A percentile compares a stretch with the other conserved stretches of the same genome.
These are phyloP conservation scores for Epistrophella euchroma DNA, from an alignment of 2,888 invertebrate species.

Conservation along the genomic window DNA sequence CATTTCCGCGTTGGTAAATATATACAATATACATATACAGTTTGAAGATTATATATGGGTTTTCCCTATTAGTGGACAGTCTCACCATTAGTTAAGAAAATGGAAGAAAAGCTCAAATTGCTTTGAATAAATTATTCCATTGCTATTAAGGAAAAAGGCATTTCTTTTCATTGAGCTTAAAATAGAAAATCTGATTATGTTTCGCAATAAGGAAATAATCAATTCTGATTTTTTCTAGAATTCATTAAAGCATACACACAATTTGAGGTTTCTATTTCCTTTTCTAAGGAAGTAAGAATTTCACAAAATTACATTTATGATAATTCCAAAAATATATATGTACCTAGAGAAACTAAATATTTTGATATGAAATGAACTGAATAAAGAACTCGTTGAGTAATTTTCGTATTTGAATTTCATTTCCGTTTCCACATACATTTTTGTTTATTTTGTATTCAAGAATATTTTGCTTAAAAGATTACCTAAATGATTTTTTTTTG, in stretches of 20 bases:
- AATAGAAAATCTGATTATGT: slow-evolving; percentile 5
- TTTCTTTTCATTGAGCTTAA: neutral
- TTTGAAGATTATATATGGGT: neutral
- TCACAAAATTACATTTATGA: neutral
- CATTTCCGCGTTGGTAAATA: neutral
- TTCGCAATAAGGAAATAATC: neutral
- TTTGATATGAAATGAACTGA: neutral
- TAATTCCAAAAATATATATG: neutral
- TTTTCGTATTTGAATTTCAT: neutral
- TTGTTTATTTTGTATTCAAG: neutral
- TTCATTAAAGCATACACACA: neutral
- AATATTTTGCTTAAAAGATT: neutral
- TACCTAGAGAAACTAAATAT: neutral
- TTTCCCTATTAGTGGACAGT: neutral
- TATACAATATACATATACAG: no score
- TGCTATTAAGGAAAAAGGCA: neutral
- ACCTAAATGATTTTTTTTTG: neutral
- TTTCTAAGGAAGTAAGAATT: neutral
- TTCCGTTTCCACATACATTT: neutral
- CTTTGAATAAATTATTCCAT: slow-evolving; percentile 4
- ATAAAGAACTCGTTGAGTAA: neutral
- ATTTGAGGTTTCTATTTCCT: no score
- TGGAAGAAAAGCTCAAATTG: neutral
- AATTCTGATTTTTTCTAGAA: neutral
- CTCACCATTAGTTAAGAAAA: neutral